These are phyloP conservation scores for Bombus soroeensis DNA, from an alignment of 1,140 invertebrate species.

Conservation along the genomic window DNA sequence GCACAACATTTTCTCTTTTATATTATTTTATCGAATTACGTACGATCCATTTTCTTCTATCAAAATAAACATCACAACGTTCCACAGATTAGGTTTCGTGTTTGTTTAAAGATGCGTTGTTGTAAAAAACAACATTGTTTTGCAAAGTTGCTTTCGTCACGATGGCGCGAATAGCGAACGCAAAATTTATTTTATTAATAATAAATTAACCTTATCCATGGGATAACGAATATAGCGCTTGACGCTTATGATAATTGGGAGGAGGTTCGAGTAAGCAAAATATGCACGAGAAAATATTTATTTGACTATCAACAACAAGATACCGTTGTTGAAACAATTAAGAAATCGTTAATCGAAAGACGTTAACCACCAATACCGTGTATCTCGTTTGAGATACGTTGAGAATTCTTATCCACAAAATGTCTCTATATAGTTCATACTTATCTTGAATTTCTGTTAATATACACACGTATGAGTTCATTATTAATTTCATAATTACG, in stretches of 20 bases:
- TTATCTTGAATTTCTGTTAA: too few relatives aligned
- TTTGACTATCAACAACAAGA: neutral
- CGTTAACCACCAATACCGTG: neutral
- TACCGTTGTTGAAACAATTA: neutral
- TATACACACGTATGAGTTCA: neutral
- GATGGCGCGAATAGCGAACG: neutral
- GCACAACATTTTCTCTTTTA: too few relatives aligned
- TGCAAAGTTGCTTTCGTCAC: too few relatives aligned
- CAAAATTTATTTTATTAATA: neutral
- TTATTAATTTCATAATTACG: neutral
- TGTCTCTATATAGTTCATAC: too few relatives aligned
- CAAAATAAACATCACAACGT: too few relatives aligned
- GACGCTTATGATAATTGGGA: neutral
- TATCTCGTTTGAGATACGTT: constrained; percentile 7
- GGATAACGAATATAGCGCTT: neutral
- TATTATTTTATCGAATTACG: too few relatives aligned
- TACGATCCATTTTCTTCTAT: too few relatives aligned
- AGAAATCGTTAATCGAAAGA: neutral
- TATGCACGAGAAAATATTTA: neutral
- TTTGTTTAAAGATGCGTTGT: too few relatives aligned
- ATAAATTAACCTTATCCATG: neutral
- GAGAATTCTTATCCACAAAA: neutral
- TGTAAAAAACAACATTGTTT: too few relatives aligned
- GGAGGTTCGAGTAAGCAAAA: neutral
- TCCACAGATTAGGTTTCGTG: too few relatives aligned